A percentile compares a stretch with the other conserved stretches of the same genome.
Evolutionary conservation across 2,888 invertebrate genomes (phyloP).

Genomic region (Nephrotoma guestfalica): DNA sequence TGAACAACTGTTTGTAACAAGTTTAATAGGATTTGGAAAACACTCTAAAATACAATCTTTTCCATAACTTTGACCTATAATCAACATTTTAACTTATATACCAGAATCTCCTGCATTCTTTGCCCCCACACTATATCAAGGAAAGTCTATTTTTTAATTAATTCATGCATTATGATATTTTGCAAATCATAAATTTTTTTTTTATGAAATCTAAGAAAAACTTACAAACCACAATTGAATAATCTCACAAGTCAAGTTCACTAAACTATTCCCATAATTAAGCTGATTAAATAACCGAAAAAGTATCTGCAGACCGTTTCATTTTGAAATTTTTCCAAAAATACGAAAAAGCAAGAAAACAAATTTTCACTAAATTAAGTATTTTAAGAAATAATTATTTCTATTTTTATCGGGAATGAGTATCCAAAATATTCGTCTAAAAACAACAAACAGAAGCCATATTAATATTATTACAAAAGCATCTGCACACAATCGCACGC

Average conservation of each 20-base stretch:
- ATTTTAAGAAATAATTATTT: not conserved
- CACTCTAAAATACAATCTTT: too few relatives aligned
- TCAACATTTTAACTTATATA: too few relatives aligned
- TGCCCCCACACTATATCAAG: not conserved
- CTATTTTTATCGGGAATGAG: not conserved
- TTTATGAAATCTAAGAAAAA: not conserved
- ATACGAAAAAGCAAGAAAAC: not conserved
- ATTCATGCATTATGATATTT: not conserved
- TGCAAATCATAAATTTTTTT: not conserved
- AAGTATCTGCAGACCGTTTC: not conserved
- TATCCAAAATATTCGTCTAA: not conserved
- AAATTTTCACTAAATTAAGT: not conserved
- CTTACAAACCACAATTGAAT: not conserved
- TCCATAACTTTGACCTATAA: too few relatives aligned
- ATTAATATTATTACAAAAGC: not conserved
- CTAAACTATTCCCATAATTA: not conserved
- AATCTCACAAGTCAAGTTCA: not conserved
- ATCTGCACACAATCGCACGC: not conserved
- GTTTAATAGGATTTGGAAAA: too few relatives aligned
- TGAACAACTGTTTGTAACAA: too few relatives aligned
- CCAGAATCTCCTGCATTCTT: too few relatives aligned
- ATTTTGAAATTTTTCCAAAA: not conserved
- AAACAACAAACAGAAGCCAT: not conserved
- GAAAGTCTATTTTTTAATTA: not conserved
- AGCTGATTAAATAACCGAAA: not conserved